Evolutionary conservation across 2,797 vertebrate genomes (phyloP).

Genomic region (Siniperca scherzeri): DNA sequence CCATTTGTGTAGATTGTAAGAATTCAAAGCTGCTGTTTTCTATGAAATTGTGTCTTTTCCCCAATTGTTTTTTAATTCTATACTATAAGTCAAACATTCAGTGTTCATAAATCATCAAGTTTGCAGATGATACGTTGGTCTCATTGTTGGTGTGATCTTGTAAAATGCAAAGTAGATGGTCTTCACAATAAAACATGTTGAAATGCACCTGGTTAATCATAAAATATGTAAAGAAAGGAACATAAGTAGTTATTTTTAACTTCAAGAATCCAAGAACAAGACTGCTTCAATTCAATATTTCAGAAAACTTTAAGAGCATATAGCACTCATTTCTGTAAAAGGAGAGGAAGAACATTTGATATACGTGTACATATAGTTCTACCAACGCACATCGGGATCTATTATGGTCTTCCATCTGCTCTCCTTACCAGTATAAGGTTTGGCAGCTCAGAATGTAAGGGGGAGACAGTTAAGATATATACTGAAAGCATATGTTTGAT

Average conservation of each 20-base stretch:
- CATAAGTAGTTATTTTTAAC: background rate
- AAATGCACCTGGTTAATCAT: background rate
- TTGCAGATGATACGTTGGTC: background rate
- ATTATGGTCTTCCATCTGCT: conserved; percentile 55
- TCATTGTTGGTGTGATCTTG: background rate
- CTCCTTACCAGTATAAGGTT: background rate
- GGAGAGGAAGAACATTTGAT: background rate
- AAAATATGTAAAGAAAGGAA: background rate
- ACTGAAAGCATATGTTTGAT: conserved; percentile 30
- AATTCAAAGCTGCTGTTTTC: background rate
- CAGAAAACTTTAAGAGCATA: background rate
- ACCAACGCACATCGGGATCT: conserved; percentile 22
- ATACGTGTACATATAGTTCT: conserved; percentile 27
- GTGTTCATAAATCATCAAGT: background rate
- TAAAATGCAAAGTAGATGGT: background rate
- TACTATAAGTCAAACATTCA: background rate
- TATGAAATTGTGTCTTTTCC: background rate
- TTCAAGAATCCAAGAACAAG: background rate
- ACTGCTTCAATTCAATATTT: background rate
- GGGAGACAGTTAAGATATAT: background rate
- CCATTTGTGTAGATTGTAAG: background rate
- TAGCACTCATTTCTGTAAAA: background rate
- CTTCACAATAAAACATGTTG: background rate
- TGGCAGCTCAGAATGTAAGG: conserved; percentile 30
- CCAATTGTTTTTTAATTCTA: background rate